Percentiles rank a stretch among this genome's conserved stretches.
Conservation (phyloP, 1,140 invertebrate genomes). For the Amphibalanus amphitrite region DNA sequence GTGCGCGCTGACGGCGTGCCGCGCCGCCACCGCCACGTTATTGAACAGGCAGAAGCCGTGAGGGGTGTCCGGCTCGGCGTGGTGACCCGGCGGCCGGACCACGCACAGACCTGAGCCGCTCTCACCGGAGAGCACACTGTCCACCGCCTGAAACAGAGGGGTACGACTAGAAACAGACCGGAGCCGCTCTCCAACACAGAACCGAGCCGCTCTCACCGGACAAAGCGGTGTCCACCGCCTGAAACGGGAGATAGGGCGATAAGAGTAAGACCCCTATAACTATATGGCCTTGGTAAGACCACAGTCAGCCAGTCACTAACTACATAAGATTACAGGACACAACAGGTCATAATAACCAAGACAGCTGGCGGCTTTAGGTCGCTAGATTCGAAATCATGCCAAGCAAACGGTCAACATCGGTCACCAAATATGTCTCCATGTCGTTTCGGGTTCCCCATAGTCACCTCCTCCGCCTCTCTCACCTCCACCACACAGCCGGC, state of each 20-base stretch:
- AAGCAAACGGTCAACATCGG: no score
- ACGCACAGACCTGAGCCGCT: constrained; percentile 17
- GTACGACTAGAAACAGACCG: background rate
- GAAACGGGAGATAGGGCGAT: no score
- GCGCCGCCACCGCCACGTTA: constrained; percentile 63
- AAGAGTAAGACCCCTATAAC: no score
- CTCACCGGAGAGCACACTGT: constrained; percentile 46
- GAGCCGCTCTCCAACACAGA: background rate
- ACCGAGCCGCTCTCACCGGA: constrained; percentile 16
- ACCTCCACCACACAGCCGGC: constrained; percentile 55
- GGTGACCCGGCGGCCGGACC: constrained; percentile 34
- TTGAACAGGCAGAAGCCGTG: constrained; percentile 82
- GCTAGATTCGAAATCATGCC: no score
- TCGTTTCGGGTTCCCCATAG: no score
- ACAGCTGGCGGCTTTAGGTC: no score
- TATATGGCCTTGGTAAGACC: no score
- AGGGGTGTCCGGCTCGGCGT: constrained; percentile 33
- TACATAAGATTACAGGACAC: no score
- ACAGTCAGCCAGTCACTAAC: no score
- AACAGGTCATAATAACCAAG: no score
- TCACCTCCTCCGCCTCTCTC: background rate
- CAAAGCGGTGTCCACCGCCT: constrained; percentile 61
- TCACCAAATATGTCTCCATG: no score
- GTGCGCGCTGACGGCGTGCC: constrained; percentile 46
- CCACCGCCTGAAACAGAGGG: constrained; percentile 41